phyloP scores from a whole-genome alignment of 2,888 invertebrate species.

The Drosophila fulvimacula region DNA sequence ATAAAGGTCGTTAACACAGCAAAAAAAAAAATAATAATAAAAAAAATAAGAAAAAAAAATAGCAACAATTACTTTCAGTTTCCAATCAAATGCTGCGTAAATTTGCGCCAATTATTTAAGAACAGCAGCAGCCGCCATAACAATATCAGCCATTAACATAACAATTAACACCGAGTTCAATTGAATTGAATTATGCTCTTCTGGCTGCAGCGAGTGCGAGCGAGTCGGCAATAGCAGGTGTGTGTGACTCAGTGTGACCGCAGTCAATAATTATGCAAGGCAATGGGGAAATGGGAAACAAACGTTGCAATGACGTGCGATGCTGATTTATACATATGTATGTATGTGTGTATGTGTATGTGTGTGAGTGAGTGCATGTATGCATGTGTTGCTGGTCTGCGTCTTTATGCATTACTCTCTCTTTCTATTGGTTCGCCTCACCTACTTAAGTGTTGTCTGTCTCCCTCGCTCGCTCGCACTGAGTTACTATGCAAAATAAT shows the following conservation, averaged over 20 bases:
- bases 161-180: slow-evolving; percentile 73
- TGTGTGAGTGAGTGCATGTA: neutral
- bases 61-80: slow-evolving; percentile 42
- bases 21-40: too few relatives aligned
- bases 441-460: neutral
- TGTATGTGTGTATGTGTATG: neutral
- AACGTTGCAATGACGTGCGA: slow-evolving; percentile 26
- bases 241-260: slow-evolving; percentile 61
- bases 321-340: neutral
- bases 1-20: slow-evolving; percentile 39
- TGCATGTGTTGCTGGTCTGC: neutral
- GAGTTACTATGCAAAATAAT: slow-evolving; percentile 23
- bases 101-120: slow-evolving; percentile 61
- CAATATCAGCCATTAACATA: slow-evolving; percentile 46
- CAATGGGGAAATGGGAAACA: slow-evolving; percentile 40
- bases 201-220: slow-evolving; percentile 8
- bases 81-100: slow-evolving; percentile 62
- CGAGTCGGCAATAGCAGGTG: slow-evolving; percentile 36
- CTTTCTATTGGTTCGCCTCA: neutral
- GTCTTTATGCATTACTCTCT: neutral
- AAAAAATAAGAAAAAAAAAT: slow-evolving; percentile 15
- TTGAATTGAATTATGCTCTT: slow-evolving; percentile 56
- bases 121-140: slow-evolving; percentile 16
- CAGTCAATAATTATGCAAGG: slow-evolving; percentile 60
- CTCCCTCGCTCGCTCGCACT: neutral